phyloP scores from a whole-genome alignment of 2,113 vertebrate species.

The Hippocampus barbouri region DNA sequence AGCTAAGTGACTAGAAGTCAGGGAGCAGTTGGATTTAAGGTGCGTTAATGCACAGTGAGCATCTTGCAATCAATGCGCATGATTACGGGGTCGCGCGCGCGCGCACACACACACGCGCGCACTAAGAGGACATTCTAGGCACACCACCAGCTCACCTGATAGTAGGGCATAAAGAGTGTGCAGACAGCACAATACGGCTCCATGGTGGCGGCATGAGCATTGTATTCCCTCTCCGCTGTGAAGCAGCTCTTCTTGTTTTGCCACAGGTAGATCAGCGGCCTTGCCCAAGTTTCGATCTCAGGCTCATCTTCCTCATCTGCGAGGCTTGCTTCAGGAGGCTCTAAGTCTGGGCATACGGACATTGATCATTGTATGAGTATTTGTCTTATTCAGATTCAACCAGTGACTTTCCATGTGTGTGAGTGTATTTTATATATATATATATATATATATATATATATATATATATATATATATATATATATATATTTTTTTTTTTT shows the following conservation, averaged over 20 bases:
- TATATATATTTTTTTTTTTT: no score
- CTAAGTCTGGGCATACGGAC: conserved; percentile 59
- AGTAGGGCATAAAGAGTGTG: conserved; percentile 91
- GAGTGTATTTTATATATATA: no score
- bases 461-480: no score
- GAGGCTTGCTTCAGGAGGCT: conserved; percentile 73
- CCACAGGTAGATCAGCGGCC: conserved; percentile 87
- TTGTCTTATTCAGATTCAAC: neutral
- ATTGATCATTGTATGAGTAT: neutral
- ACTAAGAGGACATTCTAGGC: conserved; percentile 3
- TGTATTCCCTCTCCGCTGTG: conserved; percentile 87
- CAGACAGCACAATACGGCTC: conserved; percentile 89
- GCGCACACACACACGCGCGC: neutral
- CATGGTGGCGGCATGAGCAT: conserved; percentile 75
- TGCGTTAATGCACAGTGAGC: neutral
- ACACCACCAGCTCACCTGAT: conserved; percentile 75
- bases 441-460: no score
- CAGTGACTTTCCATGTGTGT: neutral
- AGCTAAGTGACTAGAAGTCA: neutral
- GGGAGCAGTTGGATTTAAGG: neutral
- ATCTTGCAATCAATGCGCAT: neutral
- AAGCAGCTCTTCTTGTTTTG: conserved; percentile 80
- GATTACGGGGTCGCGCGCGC: neutral
- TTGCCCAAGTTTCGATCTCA: conserved; percentile 88
- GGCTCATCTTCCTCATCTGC: conserved; percentile 78